Evolutionary conservation across 1,140 invertebrate genomes (phyloP), one percentile per base, ranked within the genome.

Genomic region (Linepithema humile): DNA sequence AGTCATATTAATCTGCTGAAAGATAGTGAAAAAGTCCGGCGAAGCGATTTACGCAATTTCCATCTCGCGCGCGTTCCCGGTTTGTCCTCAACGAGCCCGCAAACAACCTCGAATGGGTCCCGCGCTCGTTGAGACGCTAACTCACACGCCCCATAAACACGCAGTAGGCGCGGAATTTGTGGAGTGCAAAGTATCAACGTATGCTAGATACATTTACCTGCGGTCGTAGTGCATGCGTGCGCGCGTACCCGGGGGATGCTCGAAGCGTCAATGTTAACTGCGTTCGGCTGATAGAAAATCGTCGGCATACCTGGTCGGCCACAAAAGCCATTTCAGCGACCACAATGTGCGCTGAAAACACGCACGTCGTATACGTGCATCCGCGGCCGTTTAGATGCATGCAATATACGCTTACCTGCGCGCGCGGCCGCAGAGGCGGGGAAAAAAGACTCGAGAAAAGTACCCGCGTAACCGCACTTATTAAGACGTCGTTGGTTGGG

Each of bases 401-500:
- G 90, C 91, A 91, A 93, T 92, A 92, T 90, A 65, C 85, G 86
- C 87, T 88, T 87, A 90, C 83, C 82, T 84, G 73, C 75, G 67
- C 60, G 43, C 82, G 62, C 84, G 84, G 82, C 86, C 85, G 84
- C 83, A 89, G 84, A 84, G 90, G 82, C 57, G 72, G n/a, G 45
- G 26, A 88, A 88, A 88, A 88, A 83, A 65, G 23, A 45, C 5
- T 6, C 53, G 57, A 78, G 88, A 77, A 86, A 84, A 85, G 84
- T 88, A 88, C 82, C 84, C 87, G 78, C 77, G 82, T 84, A 92
- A 94, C 94, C 93, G 90, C 93, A 93, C 92, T 92, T 94, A 94
- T 94, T 93, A 94, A 94, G 93, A 93, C 87, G 92, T 93, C 91
- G 90, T 93, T 91, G 90, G 85, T 84, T 80, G 84, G 87, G 83